A percentile compares a stretch with the other conserved stretches of the same genome.
Conservation (phyloP, 2,113 vertebrate species). For the Rhizomys pruinosus region DNA sequence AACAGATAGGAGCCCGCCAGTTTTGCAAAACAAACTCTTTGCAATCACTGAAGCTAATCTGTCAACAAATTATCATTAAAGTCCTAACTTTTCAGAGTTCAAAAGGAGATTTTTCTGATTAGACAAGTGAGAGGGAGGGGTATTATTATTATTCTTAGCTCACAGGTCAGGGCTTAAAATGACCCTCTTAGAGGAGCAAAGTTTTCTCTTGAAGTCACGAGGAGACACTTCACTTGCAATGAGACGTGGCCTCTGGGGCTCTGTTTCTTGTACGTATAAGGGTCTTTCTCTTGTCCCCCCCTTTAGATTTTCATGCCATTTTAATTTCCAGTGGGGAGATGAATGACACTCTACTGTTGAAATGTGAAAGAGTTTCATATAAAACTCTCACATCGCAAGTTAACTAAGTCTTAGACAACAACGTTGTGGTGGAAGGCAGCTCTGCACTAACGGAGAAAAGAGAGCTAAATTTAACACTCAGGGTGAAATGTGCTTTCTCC, state of each 20-base stretch:
- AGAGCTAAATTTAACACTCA: conserved; percentile 47
- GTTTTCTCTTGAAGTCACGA: conserved; percentile 73
- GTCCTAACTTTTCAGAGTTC: conserved; percentile 82
- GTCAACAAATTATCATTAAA: conserved; percentile 87
- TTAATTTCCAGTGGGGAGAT: conserved; percentile 72
- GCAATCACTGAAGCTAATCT: conserved; percentile 80
- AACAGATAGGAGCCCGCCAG: conserved; percentile 81
- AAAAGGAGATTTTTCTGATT: conserved; percentile 75
- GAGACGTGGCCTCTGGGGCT: conserved; percentile 20
- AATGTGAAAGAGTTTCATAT: conserved; percentile 66
- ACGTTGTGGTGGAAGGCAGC: conserved; percentile 52
- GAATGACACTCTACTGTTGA: conserved; percentile 79
- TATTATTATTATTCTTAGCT: conserved; percentile 68
- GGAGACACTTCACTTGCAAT: conserved; percentile 66
- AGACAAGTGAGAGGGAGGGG: conserved; percentile 70
- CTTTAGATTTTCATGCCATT: conserved; percentile 43
- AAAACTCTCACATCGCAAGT: conserved; percentile 16
- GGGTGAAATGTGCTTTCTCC: conserved; percentile 48
- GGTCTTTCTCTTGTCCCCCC: background rate
- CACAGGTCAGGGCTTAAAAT: conserved; percentile 78
- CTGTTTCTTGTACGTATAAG: background rate
- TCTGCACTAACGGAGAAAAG: conserved; percentile 8
- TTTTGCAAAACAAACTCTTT: conserved; percentile 84
- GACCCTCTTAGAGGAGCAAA: conserved; percentile 67
- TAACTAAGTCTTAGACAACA: conserved; percentile 53